Evolutionary conservation across 2,797 vertebrate genomes (phyloP).

Genomic region (Toxotes lorentzi): DNA sequence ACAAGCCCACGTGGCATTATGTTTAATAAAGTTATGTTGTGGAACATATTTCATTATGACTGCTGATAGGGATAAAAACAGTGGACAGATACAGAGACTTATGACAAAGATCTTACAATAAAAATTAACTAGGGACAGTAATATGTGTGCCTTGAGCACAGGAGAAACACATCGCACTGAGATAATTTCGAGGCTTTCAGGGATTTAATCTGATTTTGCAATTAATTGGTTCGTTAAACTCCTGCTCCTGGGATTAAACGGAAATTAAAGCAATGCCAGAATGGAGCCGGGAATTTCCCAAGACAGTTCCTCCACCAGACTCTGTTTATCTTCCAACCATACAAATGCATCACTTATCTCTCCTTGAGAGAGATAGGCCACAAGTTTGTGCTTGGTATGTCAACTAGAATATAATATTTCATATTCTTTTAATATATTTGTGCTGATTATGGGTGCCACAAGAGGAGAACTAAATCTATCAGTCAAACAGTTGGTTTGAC

Average conservation of each 20-base stretch:
- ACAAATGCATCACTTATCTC: constrained; percentile 48
- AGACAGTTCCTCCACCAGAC: constrained; percentile 35
- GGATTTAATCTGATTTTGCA: constrained; percentile 79
- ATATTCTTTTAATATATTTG: constrained; percentile 1
- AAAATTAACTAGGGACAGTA: constrained; percentile 52
- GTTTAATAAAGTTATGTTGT: constrained; percentile 30
- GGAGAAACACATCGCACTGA: constrained; percentile 64
- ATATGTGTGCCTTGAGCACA: constrained; percentile 53
- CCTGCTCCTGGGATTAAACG: constrained; percentile 74
- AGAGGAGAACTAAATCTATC: neutral
- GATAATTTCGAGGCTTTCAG: constrained; percentile 72
- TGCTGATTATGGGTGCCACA: neutral
- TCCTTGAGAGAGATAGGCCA: constrained; percentile 18
- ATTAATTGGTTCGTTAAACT: constrained; percentile 81
- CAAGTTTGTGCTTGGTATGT: constrained; percentile 6
- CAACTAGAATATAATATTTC: neutral
- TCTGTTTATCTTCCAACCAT: constrained; percentile 64
- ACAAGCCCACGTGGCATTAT: constrained; percentile 2
- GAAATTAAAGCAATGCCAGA: constrained; percentile 72
- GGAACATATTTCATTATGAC: constrained; percentile 30
- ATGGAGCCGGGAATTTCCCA: constrained; percentile 69
- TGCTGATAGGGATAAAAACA: constrained; percentile 23
- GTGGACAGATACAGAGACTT: neutral
- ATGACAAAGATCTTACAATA: constrained; percentile 53
- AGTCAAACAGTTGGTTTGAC: neutral